phyloP scores from a whole-genome alignment of 30 jellyfish, hydroid and myxozoan genomes.

The Hydractinia symbiolongicarpus region DNA sequence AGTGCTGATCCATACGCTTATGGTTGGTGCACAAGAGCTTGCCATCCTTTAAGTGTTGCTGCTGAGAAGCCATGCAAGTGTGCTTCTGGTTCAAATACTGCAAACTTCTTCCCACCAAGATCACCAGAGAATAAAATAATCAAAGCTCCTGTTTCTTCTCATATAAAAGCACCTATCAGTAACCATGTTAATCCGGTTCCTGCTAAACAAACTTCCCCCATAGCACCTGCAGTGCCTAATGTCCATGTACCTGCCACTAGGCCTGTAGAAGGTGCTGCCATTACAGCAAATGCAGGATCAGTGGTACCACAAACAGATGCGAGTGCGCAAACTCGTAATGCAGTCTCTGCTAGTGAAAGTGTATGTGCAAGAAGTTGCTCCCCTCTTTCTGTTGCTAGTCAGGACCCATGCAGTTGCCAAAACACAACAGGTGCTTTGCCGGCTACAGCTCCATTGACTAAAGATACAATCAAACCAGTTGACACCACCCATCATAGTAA shows the following conservation, averaged over 20 bases:
- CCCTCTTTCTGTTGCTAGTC: slow-evolving; percentile 61
- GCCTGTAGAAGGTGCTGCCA: neutral
- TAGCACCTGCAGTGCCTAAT: slow-evolving; percentile 5
- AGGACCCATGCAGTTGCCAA: slow-evolving; percentile 63
- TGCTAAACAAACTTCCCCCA: slow-evolving; percentile 33
- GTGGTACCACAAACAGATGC: no score
- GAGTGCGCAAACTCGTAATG: no score
- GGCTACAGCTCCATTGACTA: slow-evolving; percentile 40
- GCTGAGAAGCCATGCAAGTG: slow-evolving; percentile 75
- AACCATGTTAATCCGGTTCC: slow-evolving; percentile 50
- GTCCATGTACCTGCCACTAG: neutral
- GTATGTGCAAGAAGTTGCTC: slow-evolving; percentile 63
- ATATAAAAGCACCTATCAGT: slow-evolving; percentile 29
- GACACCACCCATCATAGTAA: slow-evolving; percentile 10
- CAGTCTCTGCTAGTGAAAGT: neutral
- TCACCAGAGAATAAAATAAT: slow-evolving; percentile 26
- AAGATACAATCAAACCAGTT: neutral
- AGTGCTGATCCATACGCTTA: slow-evolving; percentile 33
- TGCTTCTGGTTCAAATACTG: slow-evolving; percentile 1
- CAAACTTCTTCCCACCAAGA: slow-evolving; percentile 27
- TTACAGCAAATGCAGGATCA: no score
- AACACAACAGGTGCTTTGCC: slow-evolving; percentile 33
- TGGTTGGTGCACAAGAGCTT: slow-evolving; percentile 82
- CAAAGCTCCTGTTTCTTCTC: slow-evolving; percentile 21
- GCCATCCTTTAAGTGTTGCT: slow-evolving; percentile 69